Conservation (phyloP, 1,140 invertebrate genomes). For the Atta colombica region DNA sequence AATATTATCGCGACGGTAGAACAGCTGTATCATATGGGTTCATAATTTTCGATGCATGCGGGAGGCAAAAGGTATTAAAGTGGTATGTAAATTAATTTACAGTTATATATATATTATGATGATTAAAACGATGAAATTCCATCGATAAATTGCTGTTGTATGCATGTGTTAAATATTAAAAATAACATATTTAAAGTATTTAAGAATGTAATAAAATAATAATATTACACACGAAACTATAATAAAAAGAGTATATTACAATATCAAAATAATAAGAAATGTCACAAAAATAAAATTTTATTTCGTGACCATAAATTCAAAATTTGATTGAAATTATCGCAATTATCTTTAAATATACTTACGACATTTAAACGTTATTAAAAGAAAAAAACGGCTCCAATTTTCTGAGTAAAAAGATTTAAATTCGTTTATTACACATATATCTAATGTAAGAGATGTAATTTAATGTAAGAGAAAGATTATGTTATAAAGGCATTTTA, state of each 20-base stretch:
- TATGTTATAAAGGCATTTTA: neutral
- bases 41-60: neutral
- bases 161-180: neutral
- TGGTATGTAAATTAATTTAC: neutral
- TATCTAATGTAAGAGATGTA: no score
- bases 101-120: conserved; percentile 14
- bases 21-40: conserved; percentile 3
- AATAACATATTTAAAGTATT: neutral
- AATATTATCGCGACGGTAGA: neutral
- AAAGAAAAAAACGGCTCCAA: neutral
- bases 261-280: neutral
- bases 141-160: neutral
- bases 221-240: neutral
- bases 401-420: neutral
- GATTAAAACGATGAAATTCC: neutral
- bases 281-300: neutral
- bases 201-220: neutral
- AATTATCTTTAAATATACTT: neutral
- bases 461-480: neutral
- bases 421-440: neutral
- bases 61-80: conserved; percentile 1
- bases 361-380: neutral
- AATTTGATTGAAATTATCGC: neutral
- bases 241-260: neutral
- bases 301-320: neutral